Conservation (phyloP, 2,797 vertebrate species). For the Hipposideros larvatus region DNA sequence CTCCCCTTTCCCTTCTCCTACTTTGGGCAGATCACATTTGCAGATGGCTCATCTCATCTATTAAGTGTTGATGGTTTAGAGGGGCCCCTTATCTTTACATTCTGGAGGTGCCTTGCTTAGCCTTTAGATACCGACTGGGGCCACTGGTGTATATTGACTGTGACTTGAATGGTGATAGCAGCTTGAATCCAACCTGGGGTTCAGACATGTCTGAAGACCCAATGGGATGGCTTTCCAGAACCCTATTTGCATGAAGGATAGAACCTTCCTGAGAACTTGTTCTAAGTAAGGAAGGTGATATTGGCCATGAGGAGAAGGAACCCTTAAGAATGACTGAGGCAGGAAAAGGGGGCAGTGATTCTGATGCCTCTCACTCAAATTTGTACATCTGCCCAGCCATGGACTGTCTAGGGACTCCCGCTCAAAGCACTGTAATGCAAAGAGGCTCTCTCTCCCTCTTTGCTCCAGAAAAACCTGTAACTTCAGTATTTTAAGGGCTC, state of each 20-base stretch:
- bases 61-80: background rate
- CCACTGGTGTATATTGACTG: background rate
- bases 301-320: background rate
- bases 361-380: background rate
- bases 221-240: background rate
- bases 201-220: background rate
- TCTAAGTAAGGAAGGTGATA: background rate
- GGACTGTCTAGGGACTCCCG: background rate
- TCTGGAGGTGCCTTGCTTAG: background rate
- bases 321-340: background rate
- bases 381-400: background rate
- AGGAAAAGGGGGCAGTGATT: background rate
- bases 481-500: background rate
- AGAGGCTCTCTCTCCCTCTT: background rate
- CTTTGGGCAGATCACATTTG: background rate
- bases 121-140: background rate
- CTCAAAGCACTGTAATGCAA: background rate
- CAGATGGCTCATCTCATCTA: background rate
- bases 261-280: background rate
- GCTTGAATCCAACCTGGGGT: background rate
- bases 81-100: background rate
- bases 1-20: background rate
- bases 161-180: background rate
- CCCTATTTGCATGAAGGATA: background rate
- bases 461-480: background rate